Conservation (phyloP, 2,888 invertebrate species). For the Achlya flavicornis region DNA sequence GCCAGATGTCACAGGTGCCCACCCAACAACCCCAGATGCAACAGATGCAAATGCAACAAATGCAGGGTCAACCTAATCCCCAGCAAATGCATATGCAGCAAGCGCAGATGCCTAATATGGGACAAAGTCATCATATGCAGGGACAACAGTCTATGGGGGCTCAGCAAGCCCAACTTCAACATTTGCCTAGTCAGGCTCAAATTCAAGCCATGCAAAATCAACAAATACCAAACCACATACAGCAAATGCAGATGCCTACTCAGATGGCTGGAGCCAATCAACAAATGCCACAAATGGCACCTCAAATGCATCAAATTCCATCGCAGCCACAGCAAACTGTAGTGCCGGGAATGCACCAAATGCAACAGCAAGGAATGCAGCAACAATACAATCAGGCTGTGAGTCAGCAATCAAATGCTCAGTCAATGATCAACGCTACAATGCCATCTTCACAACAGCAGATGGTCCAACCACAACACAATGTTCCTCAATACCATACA, state of each 20-base stretch:
- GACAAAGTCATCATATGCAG: conserved; percentile 75
- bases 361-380: conserved; percentile 80
- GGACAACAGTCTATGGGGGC: conserved; percentile 73
- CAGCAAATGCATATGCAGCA: conserved; percentile 82
- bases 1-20: conserved; percentile 75
- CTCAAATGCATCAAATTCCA: conserved; percentile 79
- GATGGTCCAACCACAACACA: conserved; percentile 79
- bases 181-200: conserved; percentile 78
- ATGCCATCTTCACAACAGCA: conserved; percentile 78
- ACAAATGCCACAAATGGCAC: conserved; percentile 81
- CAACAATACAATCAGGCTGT: conserved; percentile 82
- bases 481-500: conserved; percentile 78
- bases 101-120: conserved; percentile 77
- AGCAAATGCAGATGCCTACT: conserved; percentile 79
- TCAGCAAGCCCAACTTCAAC: conserved; percentile 80
- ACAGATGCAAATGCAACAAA: conserved; percentile 81
- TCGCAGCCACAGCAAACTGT: conserved; percentile 80
- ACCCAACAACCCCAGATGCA: conserved; percentile 80
- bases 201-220: conserved; percentile 81
- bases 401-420: conserved; percentile 73
- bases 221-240: conserved; percentile 83
- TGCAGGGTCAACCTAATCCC: conserved; percentile 74
- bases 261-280: conserved; percentile 73
- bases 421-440: conserved; percentile 73
- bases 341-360: conserved; percentile 79